Base-by-base conservation (phyloP, 2,888 invertebrate genomes). In the Lysandra coridon region DNA sequence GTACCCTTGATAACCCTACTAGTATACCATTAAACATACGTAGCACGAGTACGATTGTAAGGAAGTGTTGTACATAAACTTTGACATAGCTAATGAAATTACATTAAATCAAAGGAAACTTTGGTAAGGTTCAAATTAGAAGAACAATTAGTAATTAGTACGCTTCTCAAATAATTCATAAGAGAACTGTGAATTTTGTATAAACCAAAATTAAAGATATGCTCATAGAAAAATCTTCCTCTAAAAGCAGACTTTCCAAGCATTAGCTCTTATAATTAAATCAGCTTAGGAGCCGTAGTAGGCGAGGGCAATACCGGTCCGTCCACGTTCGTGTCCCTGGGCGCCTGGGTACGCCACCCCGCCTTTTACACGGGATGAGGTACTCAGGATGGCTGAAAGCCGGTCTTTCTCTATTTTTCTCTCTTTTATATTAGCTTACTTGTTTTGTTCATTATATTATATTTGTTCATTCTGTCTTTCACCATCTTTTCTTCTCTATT, bases 1-100 rank as follows among this genome's bases (percentile, higher is more conserved):
- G 64, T 69, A 33, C 69, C 33, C 12, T 69, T 14, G 69, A 69
- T 69, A 69, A 37, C 69, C 33, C 33, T 69, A 69, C 69, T 69
- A 64, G 64, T 64, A 37, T 33, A 69, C 69, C 17, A 69, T 69
- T 69, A 69, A 69, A 23, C 30, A 69, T 23, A 69, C 12, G 3
- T 30, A 33, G 37, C 69, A 17, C 33, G 69, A 69, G 14, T 69
- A 69, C 69, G 33, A 33, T 69, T 69, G 69, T 33, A 14, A 33
- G 33, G 33, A 69, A 69, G 33, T 30, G 64, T 12, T 64, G 64
- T 69, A 69, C 69, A 6, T 69, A 33, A 33, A 1, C 33, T 69
- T 33, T 69, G 69, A 69, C 69, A 14, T 69, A 23, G 23, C 33
- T 30, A 14, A 69, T 69, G 33, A 69, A 69, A 69, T 69, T 17